These are phyloP conservation scores for Uropetala carovei DNA, from an alignment of 2,888 invertebrate species.

Conservation along the genomic window DNA sequence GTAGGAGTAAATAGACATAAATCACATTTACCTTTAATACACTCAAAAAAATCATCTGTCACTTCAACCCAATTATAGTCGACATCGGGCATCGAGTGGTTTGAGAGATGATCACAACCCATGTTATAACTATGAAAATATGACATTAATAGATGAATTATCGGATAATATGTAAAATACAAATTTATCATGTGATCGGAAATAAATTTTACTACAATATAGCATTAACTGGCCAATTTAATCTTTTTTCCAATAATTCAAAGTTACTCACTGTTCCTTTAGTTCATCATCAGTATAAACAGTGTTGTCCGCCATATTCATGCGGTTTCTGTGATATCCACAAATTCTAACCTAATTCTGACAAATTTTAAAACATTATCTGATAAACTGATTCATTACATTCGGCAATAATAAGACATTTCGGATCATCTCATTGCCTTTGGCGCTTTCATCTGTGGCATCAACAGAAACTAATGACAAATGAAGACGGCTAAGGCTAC, in stretches of 20 bases:
- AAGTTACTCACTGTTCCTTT: slow-evolving; percentile 66
- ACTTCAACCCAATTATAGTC: slow-evolving; percentile 84
- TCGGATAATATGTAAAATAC: background rate
- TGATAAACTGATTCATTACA: background rate
- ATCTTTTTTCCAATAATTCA: background rate
- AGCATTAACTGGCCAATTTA: background rate
- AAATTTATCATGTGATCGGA: background rate
- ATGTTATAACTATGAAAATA: slow-evolving; percentile 61
- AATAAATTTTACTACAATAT: background rate
- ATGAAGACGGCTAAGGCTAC: background rate
- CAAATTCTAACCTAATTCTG: background rate
- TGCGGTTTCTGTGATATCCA: background rate
- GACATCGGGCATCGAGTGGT: slow-evolving; percentile 70
- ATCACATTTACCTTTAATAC: slow-evolving; percentile 77
- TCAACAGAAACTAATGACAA: background rate
- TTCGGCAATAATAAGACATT: background rate
- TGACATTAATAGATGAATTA: background rate
- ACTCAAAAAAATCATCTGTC: slow-evolving; percentile 80
- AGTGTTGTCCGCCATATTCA: slow-evolving; percentile 47
- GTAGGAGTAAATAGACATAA: background rate
- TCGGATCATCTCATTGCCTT: background rate
- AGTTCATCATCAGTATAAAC: slow-evolving; percentile 66
- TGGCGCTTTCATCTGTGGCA: background rate
- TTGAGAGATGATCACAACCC: slow-evolving; percentile 64
- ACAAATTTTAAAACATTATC: background rate